Base-by-base conservation (phyloP, 2,888 invertebrate genomes). In the Timema podura region DNA sequence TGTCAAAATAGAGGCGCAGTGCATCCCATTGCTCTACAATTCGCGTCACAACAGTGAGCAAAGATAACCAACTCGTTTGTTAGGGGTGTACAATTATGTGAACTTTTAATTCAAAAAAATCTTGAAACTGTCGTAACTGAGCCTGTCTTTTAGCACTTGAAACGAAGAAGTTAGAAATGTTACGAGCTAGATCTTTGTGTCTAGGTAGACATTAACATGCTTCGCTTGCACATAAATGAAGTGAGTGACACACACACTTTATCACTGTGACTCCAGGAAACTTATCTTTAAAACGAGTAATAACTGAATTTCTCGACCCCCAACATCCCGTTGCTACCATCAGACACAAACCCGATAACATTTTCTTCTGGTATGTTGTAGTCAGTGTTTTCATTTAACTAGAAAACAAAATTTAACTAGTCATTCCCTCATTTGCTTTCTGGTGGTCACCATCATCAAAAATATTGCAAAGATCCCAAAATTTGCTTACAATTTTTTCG, bases 231-330 rank as follows among this genome's bases (percentile, higher is more conserved):
- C 78, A 79, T 11, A 79, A 68, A 72, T 78, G 77, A 67, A 76
- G 48, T 0, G 77, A 78, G 72, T 80, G 79, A 64, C 78, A 79
- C 16, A 78, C 67, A 59, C 77, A 80, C 74, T 78, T 77, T 0
- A 75, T 65, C 49, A 76, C 75, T 9, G 45, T 70, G 13, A 76
- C 76, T 45, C 76, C 76, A 2, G 77, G 75, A 68, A 67, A 74
- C 0, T 65, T 46, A 44, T 68, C 10, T 7, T 45, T 68, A 46
- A 77, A 74, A 69, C 76, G 65, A 30, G 70, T 73, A 15, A 76
- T 72, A 7, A 79, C 78, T 0, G 77, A 78, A 71, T 79, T 77
- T 6, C 74, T 66, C 6, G 45, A n/a, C 1, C 78, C 78, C 74
- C n/a, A 78, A 76, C 76, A 75, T 77, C 0, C 73, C 73, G 65